Evolutionary conservation across 2,797 vertebrate species (phyloP), one percentile per base, ranked within the genome.

Genomic region (Gymnothorax javanicus): DNA sequence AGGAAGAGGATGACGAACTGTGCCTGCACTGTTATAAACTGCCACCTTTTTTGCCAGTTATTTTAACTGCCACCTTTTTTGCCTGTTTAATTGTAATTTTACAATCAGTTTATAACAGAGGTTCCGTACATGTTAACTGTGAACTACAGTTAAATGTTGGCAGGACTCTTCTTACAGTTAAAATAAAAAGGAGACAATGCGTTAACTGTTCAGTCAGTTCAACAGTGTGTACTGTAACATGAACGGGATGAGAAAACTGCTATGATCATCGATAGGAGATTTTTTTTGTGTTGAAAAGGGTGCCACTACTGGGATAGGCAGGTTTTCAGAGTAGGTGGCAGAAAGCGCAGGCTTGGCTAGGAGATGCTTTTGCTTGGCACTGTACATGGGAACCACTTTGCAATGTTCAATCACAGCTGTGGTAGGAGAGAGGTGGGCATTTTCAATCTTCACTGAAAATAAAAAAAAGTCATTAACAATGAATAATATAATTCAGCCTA

Each of bases 351-450:
- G 94, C 93, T 94, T 12, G 94, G 92, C 93, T 95, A 94, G 94
- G 91, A 91, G 88, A 86, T 56, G 58, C 87, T 91, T 89, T 90
- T 92, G 92, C 93, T 93, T 88, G 89, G 90, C 90, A 92, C 93
- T 91, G 13, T 94, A 92, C 91, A 92, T 91, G 85, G 89, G 84
- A 89, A 89, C 91, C 90, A 87, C 90, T 90, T 88, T 88, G 93
- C 92, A 91, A 95, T 95, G 95, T 95, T 94, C 94, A 94, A 96
- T 95, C 94, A 95, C 95, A 90, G 81, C 88, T 88, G 89, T 92
- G 86, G 88, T 86, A 88, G 89, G 89, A 88, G 85, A 84, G 64
- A 86, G 33, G 90, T 73, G 9, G 69, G 25, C 7, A 73, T 27
- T 73, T 43, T 62, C 60, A 62, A 20, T 62, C 13, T 62, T 20